These are phyloP conservation scores for roundworm (Caenorhabditis elegans) DNA, from an alignment of 1,140 invertebrate species.

Conservation along the genomic window WBcel235 BX284606.5:12489501-12490000, in stretches of 20 bases:
- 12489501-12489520: no score
- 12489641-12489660: slow-evolving; percentile 47
- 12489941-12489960: not conserved
- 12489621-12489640: slow-evolving; percentile 57
- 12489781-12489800: slow-evolving; percentile 52
- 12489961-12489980: not conserved
- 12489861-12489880: not conserved
- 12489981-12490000: not conserved
- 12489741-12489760: slow-evolving; percentile 46
- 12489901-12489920: not conserved
- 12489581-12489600: slow-evolving; percentile 92
- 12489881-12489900: no score
- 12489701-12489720: slow-evolving; percentile 53
- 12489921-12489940: not conserved
- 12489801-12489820: slow-evolving; percentile 41
- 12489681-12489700: not conserved
- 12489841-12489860: not conserved
- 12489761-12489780: slow-evolving; percentile 55
- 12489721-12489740: slow-evolving; percentile 56
- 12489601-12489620: slow-evolving; percentile 79
- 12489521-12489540: no score
- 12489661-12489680: not conserved
- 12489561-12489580: slow-evolving; percentile 95
- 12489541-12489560: slow-evolving; percentile 73
- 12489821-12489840: not conserved